Evolutionary conservation across 1,140 invertebrate genomes (phyloP).

Genomic region (Aphis gossypii): DNA sequence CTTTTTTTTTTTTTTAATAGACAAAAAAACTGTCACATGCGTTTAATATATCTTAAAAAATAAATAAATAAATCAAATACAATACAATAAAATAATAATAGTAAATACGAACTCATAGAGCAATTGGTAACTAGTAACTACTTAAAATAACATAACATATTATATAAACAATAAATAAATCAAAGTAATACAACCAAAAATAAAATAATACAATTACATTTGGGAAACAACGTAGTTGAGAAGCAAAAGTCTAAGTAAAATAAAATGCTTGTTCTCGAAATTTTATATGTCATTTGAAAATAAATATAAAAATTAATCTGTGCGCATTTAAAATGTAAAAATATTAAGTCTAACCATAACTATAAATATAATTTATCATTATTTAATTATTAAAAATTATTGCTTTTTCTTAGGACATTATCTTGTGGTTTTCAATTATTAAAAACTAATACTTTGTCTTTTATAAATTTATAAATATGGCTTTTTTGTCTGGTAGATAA

Average conservation of each 20-base stretch:
- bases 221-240: constrained; percentile 9
- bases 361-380: constrained; percentile 16
- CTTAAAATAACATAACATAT: constrained; percentile 51
- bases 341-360: constrained; percentile 31
- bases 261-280: constrained; percentile 48
- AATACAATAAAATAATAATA: constrained; percentile 55
- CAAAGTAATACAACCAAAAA: constrained; percentile 51
- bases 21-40: constrained; percentile 3
- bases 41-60: constrained; percentile 25
- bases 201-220: constrained; percentile 38
- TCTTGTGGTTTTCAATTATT: constrained; percentile 26
- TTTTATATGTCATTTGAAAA: not conserved
- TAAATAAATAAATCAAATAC: constrained; percentile 45
- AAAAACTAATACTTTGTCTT: constrained; percentile 48
- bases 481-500: constrained; percentile 18
- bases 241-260: constrained; percentile 40
- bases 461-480: constrained; percentile 38
- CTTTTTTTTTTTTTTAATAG: not conserved
- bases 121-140: constrained; percentile 56
- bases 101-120: constrained; percentile 57
- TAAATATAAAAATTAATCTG: constrained; percentile 35
- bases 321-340: constrained; percentile 41
- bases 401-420: constrained; percentile 46
- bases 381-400: constrained; percentile 25
- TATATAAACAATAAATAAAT: constrained; percentile 54